A percentile compares a stretch with the other conserved stretches of the same genome.
phyloP scores from a whole-genome alignment of 2,797 vertebrate species.

The Sus cebifrons region DNA sequence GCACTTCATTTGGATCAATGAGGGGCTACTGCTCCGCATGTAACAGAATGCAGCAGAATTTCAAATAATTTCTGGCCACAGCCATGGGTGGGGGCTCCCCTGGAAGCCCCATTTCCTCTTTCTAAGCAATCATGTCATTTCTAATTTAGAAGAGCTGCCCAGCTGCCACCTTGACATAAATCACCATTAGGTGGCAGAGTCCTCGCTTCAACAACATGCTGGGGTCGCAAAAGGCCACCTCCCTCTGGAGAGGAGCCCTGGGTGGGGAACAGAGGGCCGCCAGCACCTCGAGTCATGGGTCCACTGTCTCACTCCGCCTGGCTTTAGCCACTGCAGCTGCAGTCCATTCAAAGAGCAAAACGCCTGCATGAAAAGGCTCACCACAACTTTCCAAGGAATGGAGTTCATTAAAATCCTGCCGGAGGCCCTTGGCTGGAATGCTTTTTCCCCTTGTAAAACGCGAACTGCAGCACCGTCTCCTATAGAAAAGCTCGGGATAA shows the following conservation, averaged over 20 bases:
- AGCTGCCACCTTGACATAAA: not conserved
- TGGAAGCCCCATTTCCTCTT: not conserved
- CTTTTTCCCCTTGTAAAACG: constrained; percentile 52
- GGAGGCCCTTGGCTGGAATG: constrained; percentile 68
- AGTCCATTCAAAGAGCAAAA: not conserved
- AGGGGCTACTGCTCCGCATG: not conserved
- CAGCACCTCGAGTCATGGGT: not conserved
- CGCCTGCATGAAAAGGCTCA: constrained; percentile 36
- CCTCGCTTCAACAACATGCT: not conserved
- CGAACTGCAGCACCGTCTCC: constrained; percentile 10
- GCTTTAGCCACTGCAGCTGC: constrained; percentile 31
- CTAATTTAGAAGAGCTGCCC: not conserved
- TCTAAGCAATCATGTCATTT: not conserved
- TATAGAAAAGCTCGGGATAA: not conserved
- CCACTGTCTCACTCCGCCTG: not conserved
- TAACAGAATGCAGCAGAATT: not conserved
- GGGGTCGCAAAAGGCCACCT: not conserved
- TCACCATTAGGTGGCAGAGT: not conserved
- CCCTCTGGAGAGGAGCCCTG: not conserved
- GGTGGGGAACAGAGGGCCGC: not conserved
- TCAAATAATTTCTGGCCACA: not conserved
- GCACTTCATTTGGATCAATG: not conserved
- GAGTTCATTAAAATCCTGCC: constrained; percentile 78
- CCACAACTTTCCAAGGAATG: constrained; percentile 73
- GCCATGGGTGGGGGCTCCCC: not conserved